These are phyloP conservation scores for Amblyornis subalaris DNA, from an alignment of 2,113 vertebrate species.

Conservation along the genomic window DNA sequence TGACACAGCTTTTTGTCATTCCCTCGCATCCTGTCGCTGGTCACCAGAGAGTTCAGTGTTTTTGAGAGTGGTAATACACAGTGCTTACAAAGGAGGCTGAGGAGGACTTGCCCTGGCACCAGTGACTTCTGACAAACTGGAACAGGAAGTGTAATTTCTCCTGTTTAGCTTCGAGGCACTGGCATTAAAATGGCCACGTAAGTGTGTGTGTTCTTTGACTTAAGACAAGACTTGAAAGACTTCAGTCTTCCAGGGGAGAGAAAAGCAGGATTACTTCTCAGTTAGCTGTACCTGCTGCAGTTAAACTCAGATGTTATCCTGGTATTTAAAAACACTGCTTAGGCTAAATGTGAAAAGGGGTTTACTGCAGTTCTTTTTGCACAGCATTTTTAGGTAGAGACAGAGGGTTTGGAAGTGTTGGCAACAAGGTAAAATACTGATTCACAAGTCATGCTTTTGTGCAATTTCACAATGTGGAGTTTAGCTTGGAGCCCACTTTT, in stretches of 20 bases:
- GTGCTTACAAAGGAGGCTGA: neutral
- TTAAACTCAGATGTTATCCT: neutral
- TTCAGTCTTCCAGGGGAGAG: neutral
- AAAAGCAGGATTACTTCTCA: neutral
- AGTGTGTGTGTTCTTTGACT: neutral
- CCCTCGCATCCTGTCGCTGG: rapidly evolving
- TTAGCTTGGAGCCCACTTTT: neutral
- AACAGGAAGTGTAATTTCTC: neutral
- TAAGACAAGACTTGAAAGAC: neutral
- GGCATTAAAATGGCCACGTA: neutral
- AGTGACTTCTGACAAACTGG: neutral
- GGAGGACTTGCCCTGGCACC: neutral
- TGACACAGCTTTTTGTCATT: neutral
- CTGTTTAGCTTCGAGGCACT: neutral
- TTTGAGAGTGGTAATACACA: neutral
- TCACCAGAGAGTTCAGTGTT: too few species aligned
- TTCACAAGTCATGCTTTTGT: neutral
- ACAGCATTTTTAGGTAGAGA: neutral
- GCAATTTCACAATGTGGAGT: neutral
- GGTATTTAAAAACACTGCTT: neutral
- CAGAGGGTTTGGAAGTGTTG: neutral
- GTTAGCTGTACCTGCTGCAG: neutral
- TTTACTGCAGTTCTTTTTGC: neutral
- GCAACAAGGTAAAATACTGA: too few species aligned
- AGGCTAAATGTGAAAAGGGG: neutral